Base-by-base conservation (phyloP, 2,113 vertebrate genomes). In the Esox niger region DNA sequence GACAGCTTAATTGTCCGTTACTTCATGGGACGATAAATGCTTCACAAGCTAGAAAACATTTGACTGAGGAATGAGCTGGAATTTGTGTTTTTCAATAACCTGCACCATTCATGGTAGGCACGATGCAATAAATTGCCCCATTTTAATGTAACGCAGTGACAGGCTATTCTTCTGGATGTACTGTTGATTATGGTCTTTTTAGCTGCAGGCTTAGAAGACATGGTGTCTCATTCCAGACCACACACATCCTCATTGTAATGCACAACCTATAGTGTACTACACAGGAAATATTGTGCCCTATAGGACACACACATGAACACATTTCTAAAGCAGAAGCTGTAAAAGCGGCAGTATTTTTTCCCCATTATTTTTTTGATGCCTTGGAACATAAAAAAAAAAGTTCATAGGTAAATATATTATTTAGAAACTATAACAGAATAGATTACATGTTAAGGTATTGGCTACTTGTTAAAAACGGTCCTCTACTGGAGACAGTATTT, bases 401-500 rank as follows among this genome's bases (percentile, higher is more conserved):
- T 33, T 64, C 11, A 2, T 13, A 27, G 4, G 55, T 23, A 57
- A 57, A 69, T 62, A 29, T 21, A 27, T 60, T 73, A 70, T 62
- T 71, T 75, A 54, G 26, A 52, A 4, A 20, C 38, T 66, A 59
- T 62, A 46, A 15, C 30, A 32, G 76, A 61, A 71, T 27, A 59
- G 29, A 25, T 27, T 4, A 1, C 7, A 20, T n/a, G 26, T 26
- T 17, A 65, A 74, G n/a, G n/a, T n/a, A n/a, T n/a, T n/a, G n/a
- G n/a, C n/a, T n/a, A n/a, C n/a, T n/a, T 43, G 38, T 25, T 57
- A 17, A 23, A 57, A 29, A 57, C 31, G 52, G 59, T 63, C 66
- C 52, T 79, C 70, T 54, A 27, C 30, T 59, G 29, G 46, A 55
- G 59, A 26, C 55, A 70, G 54, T 21, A 55, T 75, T 62, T 27